These are phyloP conservation scores for Sceloporus undulatus DNA, from an alignment of 2,113 vertebrate genomes.

Conservation along the genomic window DNA sequence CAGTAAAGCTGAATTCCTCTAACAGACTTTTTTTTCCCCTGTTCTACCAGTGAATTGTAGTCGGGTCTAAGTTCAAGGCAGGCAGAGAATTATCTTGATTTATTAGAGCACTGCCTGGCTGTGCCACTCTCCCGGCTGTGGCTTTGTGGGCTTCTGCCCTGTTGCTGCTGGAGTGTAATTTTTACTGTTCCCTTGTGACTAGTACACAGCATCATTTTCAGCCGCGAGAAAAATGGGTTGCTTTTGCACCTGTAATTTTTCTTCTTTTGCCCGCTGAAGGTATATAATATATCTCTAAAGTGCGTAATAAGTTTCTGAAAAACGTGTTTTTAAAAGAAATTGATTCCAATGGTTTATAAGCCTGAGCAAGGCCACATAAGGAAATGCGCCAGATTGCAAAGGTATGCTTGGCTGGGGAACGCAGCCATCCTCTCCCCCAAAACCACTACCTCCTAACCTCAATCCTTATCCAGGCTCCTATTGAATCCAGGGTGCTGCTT, in stretches of 20 bases:
- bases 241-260: constrained; percentile 89
- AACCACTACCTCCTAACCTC: not conserved
- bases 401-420: constrained; percentile 75
- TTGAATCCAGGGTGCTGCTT: constrained; percentile 69
- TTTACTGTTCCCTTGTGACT: constrained; percentile 91
- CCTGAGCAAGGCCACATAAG: constrained; percentile 79
- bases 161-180: constrained; percentile 87
- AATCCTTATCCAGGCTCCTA: constrained; percentile 34
- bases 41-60: constrained; percentile 92
- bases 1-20: constrained; percentile 86
- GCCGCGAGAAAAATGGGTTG: constrained; percentile 92
- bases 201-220: constrained; percentile 87
- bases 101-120: constrained; percentile 88
- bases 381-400: constrained; percentile 78
- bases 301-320: constrained; percentile 91
- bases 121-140: constrained; percentile 80
- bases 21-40: constrained; percentile 79
- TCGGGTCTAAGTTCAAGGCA: constrained; percentile 96
- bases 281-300: constrained; percentile 96
- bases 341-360: constrained; percentile 90
- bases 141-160: constrained; percentile 87
- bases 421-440: constrained; percentile 70
- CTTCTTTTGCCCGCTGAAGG: constrained; percentile 88
- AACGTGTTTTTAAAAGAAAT: constrained; percentile 96
- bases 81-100: constrained; percentile 98